A percentile compares a stretch with the other conserved stretches of the same genome.
These are phyloP conservation scores for Chalcosyrphus nemorum DNA, from an alignment of 2,888 invertebrate genomes.

Conservation along the genomic window DNA sequence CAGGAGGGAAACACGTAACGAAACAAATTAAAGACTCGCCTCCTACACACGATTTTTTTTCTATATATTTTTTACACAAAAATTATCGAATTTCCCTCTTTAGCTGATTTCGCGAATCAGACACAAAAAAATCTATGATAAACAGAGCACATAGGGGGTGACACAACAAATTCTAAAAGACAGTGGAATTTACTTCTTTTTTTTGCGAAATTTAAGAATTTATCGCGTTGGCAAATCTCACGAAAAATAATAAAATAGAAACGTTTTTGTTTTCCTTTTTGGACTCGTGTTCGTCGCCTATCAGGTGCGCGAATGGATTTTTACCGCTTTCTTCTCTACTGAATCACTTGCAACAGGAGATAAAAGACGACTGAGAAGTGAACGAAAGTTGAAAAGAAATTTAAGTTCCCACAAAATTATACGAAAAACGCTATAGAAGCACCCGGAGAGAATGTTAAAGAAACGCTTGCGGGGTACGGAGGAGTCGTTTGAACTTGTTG, in stretches of 20 bases:
- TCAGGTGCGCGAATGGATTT: background rate
- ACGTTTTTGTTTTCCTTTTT: conserved; percentile 17
- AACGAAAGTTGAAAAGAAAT: conserved; percentile 45
- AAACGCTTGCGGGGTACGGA: background rate
- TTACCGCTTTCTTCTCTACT: background rate
- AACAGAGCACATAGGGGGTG: background rate
- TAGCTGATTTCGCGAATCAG: background rate
- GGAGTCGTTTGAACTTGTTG: background rate
- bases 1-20: background rate
- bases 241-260: no score
- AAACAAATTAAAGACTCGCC: background rate
- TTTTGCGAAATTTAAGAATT: background rate
- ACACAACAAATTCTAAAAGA: background rate
- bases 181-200: background rate
- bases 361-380: conserved; percentile 32
- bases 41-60: background rate
- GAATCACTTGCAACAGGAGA: conserved; percentile 3
- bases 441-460: background rate
- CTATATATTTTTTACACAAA: background rate
- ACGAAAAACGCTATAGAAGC: background rate
- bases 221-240: conserved; percentile 64
- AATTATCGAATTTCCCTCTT: conserved; percentile 32
- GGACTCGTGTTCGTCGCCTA: background rate
- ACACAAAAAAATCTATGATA: background rate
- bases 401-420: conserved; percentile 3